Percentiles rank a stretch among this genome's conserved stretches.
These are phyloP conservation scores for Martes flavigula DNA, from an alignment of 2,797 vertebrate species.

Conservation along the genomic window DNA sequence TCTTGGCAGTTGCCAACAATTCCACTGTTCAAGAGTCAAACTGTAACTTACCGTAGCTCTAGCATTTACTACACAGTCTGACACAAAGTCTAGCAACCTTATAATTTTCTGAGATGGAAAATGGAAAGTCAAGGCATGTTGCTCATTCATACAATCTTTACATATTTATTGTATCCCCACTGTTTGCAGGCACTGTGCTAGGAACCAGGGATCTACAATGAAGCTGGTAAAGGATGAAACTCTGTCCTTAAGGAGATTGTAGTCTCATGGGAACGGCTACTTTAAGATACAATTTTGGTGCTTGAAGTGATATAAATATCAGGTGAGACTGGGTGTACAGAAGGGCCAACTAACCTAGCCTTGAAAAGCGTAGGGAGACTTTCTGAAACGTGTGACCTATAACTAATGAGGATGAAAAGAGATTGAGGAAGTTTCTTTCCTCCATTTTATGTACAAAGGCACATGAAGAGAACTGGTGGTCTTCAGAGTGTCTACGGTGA, in stretches of 20 bases:
- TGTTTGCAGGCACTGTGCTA: background rate
- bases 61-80: background rate
- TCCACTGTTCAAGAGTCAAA: background rate
- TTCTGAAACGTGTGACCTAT: background rate
- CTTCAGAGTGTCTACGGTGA: background rate
- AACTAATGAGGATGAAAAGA: background rate
- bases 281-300: background rate
- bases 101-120: background rate
- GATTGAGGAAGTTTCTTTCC: background rate
- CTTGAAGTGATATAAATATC: background rate
- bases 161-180: background rate
- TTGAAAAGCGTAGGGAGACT: background rate
- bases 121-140: background rate
- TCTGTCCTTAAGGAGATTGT: background rate
- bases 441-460: background rate
- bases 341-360: background rate
- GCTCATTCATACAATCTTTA: background rate
- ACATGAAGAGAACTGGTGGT: background rate
- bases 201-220: background rate
- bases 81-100: background rate
- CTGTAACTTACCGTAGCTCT: background rate
- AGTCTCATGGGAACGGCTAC: background rate
- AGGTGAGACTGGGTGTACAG: background rate
- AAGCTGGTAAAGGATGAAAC: background rate
- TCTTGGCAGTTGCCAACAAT: background rate